These are phyloP conservation scores for Leucophenga maculata DNA, from an alignment of 2,888 invertebrate species.

Conservation along the genomic window DNA sequence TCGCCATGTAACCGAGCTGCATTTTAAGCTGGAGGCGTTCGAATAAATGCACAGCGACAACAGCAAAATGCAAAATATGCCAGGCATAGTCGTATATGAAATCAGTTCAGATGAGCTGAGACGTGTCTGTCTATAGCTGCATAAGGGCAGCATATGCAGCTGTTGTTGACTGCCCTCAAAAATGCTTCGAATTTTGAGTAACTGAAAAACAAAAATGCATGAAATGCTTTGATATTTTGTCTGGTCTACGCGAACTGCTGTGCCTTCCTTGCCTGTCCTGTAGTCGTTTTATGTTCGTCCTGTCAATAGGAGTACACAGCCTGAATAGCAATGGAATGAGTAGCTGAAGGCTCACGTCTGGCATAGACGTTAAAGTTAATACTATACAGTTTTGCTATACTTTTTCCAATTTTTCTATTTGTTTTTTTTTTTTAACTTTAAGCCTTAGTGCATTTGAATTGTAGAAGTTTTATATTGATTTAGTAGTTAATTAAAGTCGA, in stretches of 20 bases:
- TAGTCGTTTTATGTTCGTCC: neutral
- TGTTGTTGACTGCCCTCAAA: neutral
- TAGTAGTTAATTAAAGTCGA: constrained; percentile 37
- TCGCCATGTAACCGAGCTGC: too few species aligned
- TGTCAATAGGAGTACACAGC: too few species aligned
- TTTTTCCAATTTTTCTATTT: neutral
- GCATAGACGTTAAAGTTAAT: neutral
- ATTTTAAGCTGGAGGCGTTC: neutral
- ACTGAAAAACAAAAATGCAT: neutral
- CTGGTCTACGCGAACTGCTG: too few species aligned
- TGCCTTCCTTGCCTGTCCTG: neutral
- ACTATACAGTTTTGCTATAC: neutral
- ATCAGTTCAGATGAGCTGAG: neutral
- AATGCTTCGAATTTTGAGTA: neutral
- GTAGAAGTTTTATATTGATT: constrained; percentile 17
- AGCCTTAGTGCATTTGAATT: constrained; percentile 9
- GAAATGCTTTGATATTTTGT: neutral
- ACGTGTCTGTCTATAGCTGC: neutral
- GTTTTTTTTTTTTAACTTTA: too few species aligned
- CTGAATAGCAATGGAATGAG: too few species aligned
- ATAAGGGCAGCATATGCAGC: neutral
- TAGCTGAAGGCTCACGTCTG: neutral
- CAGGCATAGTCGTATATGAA: constrained; percentile 9
- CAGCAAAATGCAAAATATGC: constrained; percentile 18
- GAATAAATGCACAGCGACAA: constrained; percentile 34